These are phyloP conservation scores for Xyliphius kryptos DNA, from an alignment of 2,113 vertebrate genomes.

Conservation along the genomic window DNA sequence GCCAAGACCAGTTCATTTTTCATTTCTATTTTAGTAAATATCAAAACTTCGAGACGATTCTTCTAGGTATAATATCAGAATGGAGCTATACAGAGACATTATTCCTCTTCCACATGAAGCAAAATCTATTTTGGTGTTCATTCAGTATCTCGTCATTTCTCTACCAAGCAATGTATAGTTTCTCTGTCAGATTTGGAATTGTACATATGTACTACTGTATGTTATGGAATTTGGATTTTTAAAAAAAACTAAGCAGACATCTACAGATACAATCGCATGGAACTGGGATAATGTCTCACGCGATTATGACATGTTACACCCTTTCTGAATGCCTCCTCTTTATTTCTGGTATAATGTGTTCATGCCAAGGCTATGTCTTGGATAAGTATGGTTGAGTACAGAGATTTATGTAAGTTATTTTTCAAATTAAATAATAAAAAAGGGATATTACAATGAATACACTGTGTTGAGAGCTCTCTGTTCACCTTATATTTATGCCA, in stretches of 20 bases:
- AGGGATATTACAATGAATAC: constrained; percentile 72
- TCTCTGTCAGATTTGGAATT: constrained; percentile 49
- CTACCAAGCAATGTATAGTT: constrained; percentile 51
- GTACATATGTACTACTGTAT: no score
- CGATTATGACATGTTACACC: constrained; percentile 73
- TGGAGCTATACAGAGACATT: no score
- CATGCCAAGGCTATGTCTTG: constrained; percentile 83
- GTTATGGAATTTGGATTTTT: no score
- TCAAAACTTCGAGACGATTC: no score
- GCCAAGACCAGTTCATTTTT: no score
- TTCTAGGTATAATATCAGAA: no score
- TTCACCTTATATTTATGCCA: no score
- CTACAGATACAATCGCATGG: constrained; percentile 49
- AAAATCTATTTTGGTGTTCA: constrained; percentile 48
- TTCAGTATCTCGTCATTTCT: constrained; percentile 47
- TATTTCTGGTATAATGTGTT: constrained; percentile 82
- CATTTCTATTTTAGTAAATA: no score
- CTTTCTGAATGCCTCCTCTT: constrained; percentile 89
- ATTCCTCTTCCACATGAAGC: constrained; percentile 66
- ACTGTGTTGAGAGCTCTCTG: no score
- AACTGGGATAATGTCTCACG: constrained; percentile 71
- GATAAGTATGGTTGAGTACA: constrained; percentile 81
- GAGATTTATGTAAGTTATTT: constrained; percentile 80
- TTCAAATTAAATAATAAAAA: constrained; percentile 77
- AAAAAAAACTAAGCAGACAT: no score